Evolutionary conservation across 2,113 vertebrate genomes (phyloP).

Genomic region (Myocastor coypus): DNA sequence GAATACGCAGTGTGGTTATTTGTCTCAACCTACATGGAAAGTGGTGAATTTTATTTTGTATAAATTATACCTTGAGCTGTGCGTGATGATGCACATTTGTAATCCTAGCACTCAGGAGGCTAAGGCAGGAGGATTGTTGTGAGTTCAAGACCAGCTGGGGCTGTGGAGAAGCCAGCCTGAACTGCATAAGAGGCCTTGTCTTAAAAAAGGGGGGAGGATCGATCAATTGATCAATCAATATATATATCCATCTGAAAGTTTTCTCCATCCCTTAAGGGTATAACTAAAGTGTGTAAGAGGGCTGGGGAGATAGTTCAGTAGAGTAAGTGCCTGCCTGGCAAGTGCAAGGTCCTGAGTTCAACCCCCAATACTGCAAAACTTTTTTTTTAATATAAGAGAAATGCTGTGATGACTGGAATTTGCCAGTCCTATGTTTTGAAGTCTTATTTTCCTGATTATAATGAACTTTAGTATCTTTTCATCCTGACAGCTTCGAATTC

Average conservation of each 20-base stretch:
- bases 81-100: too few relatives aligned
- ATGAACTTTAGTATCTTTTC: neutral
- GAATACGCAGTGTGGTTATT: neutral
- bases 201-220: too few relatives aligned
- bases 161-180: too few relatives aligned
- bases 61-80: neutral
- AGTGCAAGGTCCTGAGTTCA: too few relatives aligned
- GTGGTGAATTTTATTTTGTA: neutral
- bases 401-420: neutral
- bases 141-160: too few relatives aligned
- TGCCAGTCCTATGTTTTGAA: neutral
- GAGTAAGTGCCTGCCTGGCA: too few relatives aligned
- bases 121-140: too few relatives aligned
- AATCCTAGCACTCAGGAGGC: too few relatives aligned
- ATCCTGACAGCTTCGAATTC: neutral
- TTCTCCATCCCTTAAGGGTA: neutral
- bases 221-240: too few relatives aligned
- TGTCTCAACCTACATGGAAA: neutral
- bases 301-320: too few relatives aligned
- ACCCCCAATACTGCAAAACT: too few relatives aligned
- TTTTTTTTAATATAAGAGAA: neutral
- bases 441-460: slow-evolving; percentile 2
- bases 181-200: too few relatives aligned
- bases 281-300: neutral
- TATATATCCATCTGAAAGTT: neutral